Evolutionary conservation across 2,113 vertebrate species (phyloP), one percentile per base, ranked within the genome.

Genomic region (Xenopus laevis): DNA sequence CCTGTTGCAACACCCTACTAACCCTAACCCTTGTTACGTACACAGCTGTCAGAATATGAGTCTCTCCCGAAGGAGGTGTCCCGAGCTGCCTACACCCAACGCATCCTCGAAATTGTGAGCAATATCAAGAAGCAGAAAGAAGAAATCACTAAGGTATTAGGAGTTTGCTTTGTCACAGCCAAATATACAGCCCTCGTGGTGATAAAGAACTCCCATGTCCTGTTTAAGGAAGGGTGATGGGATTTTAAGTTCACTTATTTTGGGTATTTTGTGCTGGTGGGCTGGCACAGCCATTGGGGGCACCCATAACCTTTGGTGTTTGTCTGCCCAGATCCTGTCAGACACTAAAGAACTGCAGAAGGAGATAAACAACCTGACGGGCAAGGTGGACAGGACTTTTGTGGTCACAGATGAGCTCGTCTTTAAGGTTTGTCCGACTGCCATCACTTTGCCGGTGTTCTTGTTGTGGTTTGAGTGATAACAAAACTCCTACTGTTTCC

Each of bases 51-150:
- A 0, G 94, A 97, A 80, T 84, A 92, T 47, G 95, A 95, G 74
- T 92, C 84, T 23, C 87, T 96, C 45, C 91, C 93, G 17, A 89
- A 88, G 81, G 94, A 95, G 0, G 90, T 87, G 20, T 92, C 92
- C 13, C 93, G 95, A 10, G 91, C 93, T 0, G 93, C 95, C 0
- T 97, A 97, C 72, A 97, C 95, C 10, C 90, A 93, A 79, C 92
- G 95, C 71, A 97, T 97, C 71, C 80, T 97, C 16, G 95, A 97
- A 87, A 96, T 96, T 6, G 94, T 97, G 47, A 86, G 90, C 83
- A 96, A 96, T 82, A 97, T 97, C 83, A 90, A 91, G 81, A 96
- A 95, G 74, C 95, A 97, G 84, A 97, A 95, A 73, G 94, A 96
- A 79, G 95, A 97, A 71, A 97, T 97, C 72, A 94, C 89, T 11